Percentiles rank a stretch among this genome's conserved stretches.
These are phyloP conservation scores for Drosophila mayaguana DNA, from an alignment of 2,888 invertebrate genomes.

Conservation along the genomic window DNA sequence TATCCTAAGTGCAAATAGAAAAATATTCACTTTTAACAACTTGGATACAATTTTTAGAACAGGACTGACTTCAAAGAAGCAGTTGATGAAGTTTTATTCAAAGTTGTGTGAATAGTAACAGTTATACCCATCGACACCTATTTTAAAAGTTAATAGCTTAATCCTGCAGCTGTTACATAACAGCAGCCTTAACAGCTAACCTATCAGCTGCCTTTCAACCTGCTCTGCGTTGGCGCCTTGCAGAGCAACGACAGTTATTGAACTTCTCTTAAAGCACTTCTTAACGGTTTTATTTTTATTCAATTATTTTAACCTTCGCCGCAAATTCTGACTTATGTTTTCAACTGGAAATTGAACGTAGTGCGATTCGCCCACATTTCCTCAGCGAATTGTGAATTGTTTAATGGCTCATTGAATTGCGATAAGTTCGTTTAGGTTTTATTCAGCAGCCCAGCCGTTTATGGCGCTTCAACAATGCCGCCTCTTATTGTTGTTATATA, in stretches of 20 bases:
- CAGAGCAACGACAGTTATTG: conserved; percentile 11
- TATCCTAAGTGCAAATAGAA: neutral
- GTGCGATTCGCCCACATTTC: conserved; percentile 39
- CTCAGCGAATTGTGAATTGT: conserved; percentile 29
- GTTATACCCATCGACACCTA: too few species aligned
- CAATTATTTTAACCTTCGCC: conserved; percentile 38
- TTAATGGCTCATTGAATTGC: conserved; percentile 70
- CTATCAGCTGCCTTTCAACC: conserved; percentile 18
- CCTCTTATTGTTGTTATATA: conserved; percentile 47
- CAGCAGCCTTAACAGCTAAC: conserved; percentile 1
- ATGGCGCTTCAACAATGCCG: conserved; percentile 59
- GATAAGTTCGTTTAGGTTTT: conserved; percentile 56
- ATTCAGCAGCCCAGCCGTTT: conserved; percentile 65
- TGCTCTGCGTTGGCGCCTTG: conserved; percentile 31
- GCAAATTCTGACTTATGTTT: conserved; percentile 11
- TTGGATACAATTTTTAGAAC: neutral
- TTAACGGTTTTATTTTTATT: conserved; percentile 23
- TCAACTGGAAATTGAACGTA: conserved; percentile 2
- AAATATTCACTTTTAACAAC: neutral
- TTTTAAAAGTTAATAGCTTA: neutral
- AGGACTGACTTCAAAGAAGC: neutral
- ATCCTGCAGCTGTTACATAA: conserved; percentile 1
- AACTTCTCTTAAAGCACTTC: conserved; percentile 4
- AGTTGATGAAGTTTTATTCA: neutral
- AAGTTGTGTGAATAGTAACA: too few species aligned